These are phyloP conservation scores for Neotoma lepida DNA, from an alignment of 2,113 vertebrate genomes.

Conservation along the genomic window DNA sequence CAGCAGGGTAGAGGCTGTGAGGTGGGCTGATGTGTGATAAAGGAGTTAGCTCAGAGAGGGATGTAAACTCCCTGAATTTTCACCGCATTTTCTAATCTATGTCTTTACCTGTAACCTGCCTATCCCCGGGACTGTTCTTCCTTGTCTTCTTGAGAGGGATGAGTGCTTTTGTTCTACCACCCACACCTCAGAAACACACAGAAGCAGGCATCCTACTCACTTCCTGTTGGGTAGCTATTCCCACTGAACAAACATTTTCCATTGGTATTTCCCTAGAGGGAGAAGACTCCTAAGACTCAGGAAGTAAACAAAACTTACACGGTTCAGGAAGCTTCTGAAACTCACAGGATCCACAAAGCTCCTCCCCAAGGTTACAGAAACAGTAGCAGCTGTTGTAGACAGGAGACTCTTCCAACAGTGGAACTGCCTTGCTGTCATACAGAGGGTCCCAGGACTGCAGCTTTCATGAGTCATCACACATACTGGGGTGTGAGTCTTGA, in stretches of 20 bases:
- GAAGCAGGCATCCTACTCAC: not conserved
- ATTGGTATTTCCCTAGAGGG: not conserved
- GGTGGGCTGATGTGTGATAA: too few species aligned
- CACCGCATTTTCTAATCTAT: not conserved
- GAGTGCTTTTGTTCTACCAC: fast-evolving
- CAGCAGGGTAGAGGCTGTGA: not conserved
- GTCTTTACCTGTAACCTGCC: not conserved
- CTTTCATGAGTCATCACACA: not conserved
- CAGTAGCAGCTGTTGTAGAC: not conserved
- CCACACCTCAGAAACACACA: not conserved
- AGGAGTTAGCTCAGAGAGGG: not conserved
- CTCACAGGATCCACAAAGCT: not conserved
- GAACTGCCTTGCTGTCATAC: not conserved
- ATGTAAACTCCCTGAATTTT: not conserved
- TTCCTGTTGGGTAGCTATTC: not conserved
- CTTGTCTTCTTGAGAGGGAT: not conserved
- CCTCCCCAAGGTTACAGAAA: too few species aligned
- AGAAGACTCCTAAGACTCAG: not conserved
- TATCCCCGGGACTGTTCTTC: not conserved
- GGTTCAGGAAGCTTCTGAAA: not conserved
- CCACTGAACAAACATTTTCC: too few species aligned
- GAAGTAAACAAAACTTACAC: not conserved
- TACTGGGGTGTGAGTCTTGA: not conserved
- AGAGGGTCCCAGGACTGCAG: too few species aligned
- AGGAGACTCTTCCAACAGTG: not conserved